Percentiles rank a stretch among this genome's conserved stretches.
Conservation (phyloP, 2,113 vertebrate species). For the Stegostoma tigrinum region DNA sequence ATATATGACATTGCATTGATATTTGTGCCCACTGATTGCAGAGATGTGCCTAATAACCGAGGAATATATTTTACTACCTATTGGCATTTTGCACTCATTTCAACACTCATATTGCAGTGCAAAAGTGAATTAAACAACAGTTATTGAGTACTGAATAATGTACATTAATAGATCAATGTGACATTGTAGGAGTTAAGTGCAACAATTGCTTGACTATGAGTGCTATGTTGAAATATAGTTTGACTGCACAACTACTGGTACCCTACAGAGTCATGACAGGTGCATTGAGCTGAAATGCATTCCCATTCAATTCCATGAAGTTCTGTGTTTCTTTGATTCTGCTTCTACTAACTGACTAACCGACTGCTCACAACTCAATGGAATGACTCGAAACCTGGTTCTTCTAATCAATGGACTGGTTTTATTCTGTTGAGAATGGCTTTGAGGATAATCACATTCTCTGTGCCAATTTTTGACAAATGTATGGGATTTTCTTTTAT, state of each 20-base stretch:
- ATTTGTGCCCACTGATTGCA: background rate
- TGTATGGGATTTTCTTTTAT: background rate
- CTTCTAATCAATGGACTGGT: background rate
- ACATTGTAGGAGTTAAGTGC: background rate
- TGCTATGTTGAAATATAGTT: background rate
- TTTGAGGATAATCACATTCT: background rate
- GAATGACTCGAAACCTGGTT: background rate
- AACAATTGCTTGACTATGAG: background rate
- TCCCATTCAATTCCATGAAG: background rate
- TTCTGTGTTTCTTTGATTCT: background rate
- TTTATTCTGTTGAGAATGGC: background rate
- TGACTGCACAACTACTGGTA: background rate
- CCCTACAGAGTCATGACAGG: background rate
- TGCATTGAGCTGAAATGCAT: background rate
- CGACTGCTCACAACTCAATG: background rate
- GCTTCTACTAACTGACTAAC: background rate
- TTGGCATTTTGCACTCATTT: background rate
- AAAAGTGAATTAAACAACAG: background rate
- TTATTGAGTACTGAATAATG: background rate
- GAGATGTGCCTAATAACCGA: background rate
- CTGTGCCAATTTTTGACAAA: background rate
- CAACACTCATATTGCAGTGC: background rate
- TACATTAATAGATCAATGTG: background rate
- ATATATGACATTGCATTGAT: background rate
- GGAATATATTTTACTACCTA: background rate